These are phyloP conservation scores for Andrena flavipes DNA, from an alignment of 2,888 invertebrate species.

Conservation along the genomic window DNA sequence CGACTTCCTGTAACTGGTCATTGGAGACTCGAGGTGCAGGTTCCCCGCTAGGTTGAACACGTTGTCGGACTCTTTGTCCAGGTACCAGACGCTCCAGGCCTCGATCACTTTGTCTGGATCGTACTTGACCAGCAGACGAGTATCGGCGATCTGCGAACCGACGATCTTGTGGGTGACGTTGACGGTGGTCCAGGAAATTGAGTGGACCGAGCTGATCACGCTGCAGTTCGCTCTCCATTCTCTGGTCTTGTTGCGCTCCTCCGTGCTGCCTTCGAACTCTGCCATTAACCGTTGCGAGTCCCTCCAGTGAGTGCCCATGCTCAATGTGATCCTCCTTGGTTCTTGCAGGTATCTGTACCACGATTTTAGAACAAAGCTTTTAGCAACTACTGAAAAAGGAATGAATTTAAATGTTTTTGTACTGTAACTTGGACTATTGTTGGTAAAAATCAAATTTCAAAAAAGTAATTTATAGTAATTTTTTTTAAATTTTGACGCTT, in stretches of 20 bases:
- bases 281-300: constrained; percentile 87
- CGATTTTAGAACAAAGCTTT: background rate
- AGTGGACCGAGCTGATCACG: constrained; percentile 87
- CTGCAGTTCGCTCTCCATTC: constrained; percentile 85
- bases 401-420: too few species aligned
- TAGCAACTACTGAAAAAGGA: too few species aligned
- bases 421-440: too few species aligned
- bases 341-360: constrained; percentile 85
- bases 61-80: constrained; percentile 87
- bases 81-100: constrained; percentile 90
- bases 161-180: constrained; percentile 87
- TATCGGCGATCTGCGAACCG: constrained; percentile 84
- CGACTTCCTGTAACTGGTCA: constrained; percentile 88
- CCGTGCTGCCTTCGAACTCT: constrained; percentile 86
- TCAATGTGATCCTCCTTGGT: constrained; percentile 85
- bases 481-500: too few species aligned
- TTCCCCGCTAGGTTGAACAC: constrained; percentile 88
- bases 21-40: constrained; percentile 89
- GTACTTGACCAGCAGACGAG: constrained; percentile 86
- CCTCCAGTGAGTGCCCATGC: constrained; percentile 87
- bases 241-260: constrained; percentile 84
- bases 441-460: too few species aligned
- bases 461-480: too few species aligned
- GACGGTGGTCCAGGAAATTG: constrained; percentile 87
- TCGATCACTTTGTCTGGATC: constrained; percentile 89